Evolutionary conservation across 2,113 vertebrate species (phyloP).

Genomic region (Mustelus asterias): DNA sequence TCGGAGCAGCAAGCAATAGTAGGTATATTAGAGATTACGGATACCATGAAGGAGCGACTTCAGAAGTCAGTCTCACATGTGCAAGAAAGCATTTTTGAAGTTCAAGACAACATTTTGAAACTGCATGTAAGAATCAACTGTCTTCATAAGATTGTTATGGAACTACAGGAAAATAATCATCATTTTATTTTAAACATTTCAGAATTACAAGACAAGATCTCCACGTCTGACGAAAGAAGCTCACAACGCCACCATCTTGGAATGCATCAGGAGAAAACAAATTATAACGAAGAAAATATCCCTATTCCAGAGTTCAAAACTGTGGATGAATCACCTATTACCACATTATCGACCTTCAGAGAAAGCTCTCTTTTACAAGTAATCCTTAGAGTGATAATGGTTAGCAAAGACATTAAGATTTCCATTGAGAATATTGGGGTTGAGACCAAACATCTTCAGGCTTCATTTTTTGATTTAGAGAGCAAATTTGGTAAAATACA

Average conservation of each 20-base stretch:
- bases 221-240: background rate
- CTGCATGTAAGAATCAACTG: background rate
- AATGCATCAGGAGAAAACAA: background rate
- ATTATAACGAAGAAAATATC: background rate
- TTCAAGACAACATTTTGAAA: background rate
- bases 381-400: background rate
- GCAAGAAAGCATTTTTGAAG: background rate
- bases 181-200: background rate
- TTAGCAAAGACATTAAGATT: conserved; percentile 1
- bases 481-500: conserved; percentile 7
- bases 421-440: background rate
- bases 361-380: background rate
- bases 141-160: background rate
- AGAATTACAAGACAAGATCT: conserved; percentile 10
- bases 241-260: background rate
- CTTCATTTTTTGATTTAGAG: conserved; percentile 19
- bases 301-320: background rate
- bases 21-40: background rate
- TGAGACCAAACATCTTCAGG: conserved; percentile 7
- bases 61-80: background rate
- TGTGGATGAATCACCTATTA: background rate
- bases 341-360: background rate
- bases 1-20: conserved; percentile 2
- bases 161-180: background rate
- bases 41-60: background rate